Percentiles rank a stretch among this genome's conserved stretches.
Evolutionary conservation across 2,797 vertebrate species (phyloP).

Genomic region (Syndactyla subalaris): DNA sequence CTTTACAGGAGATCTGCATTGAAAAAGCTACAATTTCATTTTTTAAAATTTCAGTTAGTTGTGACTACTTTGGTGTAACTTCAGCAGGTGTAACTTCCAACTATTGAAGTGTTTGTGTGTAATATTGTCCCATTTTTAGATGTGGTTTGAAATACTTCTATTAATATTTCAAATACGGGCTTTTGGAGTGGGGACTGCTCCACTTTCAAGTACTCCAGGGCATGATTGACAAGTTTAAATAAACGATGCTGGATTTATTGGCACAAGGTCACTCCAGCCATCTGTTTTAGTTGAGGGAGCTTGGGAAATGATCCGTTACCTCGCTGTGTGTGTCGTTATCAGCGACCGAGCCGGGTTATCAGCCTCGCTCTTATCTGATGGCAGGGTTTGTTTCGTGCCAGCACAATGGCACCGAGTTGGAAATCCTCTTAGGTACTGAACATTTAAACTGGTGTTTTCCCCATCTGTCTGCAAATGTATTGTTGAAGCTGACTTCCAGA

Average conservation of each 20-base stretch:
- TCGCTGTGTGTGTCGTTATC: not conserved
- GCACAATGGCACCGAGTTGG: not conserved
- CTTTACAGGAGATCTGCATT: not conserved
- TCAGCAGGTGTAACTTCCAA: not conserved
- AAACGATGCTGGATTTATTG: not conserved
- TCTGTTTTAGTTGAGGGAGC: conserved; percentile 17
- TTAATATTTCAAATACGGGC: not conserved
- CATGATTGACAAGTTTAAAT: not conserved
- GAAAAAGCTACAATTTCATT: not conserved
- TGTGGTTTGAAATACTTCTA: not conserved
- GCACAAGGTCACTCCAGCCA: not conserved
- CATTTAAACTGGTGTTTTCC: not conserved
- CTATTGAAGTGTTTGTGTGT: not conserved
- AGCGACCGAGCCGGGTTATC: not conserved
- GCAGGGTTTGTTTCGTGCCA: not conserved
- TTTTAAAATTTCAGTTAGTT: not conserved
- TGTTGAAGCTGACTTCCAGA: not conserved
- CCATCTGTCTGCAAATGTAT: not conserved
- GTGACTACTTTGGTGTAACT: not conserved
- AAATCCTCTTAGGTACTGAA: not conserved
- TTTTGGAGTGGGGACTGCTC: not conserved
- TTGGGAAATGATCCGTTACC: conserved; percentile 1
- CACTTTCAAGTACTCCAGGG: not conserved
- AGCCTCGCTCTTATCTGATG: not conserved
- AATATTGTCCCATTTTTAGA: not conserved